Evolutionary conservation across 2,113 vertebrate species (phyloP), one percentile per base, ranked within the genome.

Genomic region (Pelobates fuscus): DNA sequence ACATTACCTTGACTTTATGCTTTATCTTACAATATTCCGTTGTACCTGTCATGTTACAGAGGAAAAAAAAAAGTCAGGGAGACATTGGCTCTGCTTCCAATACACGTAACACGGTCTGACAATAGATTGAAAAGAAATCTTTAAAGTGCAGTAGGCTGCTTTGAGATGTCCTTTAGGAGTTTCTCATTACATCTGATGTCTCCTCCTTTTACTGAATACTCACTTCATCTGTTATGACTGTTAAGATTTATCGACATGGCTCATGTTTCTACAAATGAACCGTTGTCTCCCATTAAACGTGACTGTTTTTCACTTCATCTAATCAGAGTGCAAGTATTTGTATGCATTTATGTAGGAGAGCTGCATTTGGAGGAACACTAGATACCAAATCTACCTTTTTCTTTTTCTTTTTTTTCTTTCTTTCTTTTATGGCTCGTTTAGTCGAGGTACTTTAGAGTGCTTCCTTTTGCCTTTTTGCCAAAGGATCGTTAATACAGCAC

Each of bases 261-360:
- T 76, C 72, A 59, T 46, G n/a, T 76, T 76, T 76, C 72, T 76
- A 76, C 65, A 76, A 76, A 76, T 76, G 72, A 76, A 76, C 72
- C 64, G n/a, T 67, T 76, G 72, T 76, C 76, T 70, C 76, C 60
- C 27, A 57, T 77, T 63, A 58, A 64, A 64, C 52, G 44, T 68
- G 66, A 77, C 58, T 77, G 64, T 70, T 77, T 70, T 26, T 54
- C n/a, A 63, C 60, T 70, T 64, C 26, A 23, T 60, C 64, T 60
- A 60, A 76, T 76, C 29, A 46, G 60, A 55, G 32, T 44, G 64
- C 54, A 44, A 43, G 69, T 63, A 43, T 65, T 29, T 18, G 25
- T 24, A n/a, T 24, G 18, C 4, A 11, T 17, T 15, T 29, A 18
- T 8, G 25, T 27, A 21, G 7, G 54, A 10, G 7, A 11, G 21